A percentile compares a stretch with the other conserved stretches of the same genome.
Conservation (phyloP, 37 sponge, comb jelly and placozoan genomes). For the Axinella damicornis region DNA sequence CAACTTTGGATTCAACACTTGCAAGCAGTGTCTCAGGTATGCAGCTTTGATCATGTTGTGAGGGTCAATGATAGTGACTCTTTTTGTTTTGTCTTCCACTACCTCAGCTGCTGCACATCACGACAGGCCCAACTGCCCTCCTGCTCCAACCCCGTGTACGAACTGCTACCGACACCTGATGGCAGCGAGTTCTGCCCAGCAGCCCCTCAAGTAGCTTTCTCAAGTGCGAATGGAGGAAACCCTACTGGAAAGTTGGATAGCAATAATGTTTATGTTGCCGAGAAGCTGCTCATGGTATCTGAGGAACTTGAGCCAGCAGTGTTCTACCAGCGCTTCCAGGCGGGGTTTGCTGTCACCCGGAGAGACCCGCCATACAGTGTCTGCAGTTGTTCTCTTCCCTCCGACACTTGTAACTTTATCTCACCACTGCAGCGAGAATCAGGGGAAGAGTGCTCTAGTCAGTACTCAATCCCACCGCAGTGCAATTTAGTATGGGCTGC, state of each 20-base stretch:
- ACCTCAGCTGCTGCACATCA: constrained; percentile 47
- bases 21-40: too few species aligned
- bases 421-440: neutral
- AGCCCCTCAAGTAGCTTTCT: constrained; percentile 45
- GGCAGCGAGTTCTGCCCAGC: constrained; percentile 53
- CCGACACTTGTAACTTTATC: neutral
- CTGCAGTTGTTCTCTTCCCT: constrained; percentile 26
- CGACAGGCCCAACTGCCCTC: neutral
- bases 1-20: too few species aligned
- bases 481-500: too few species aligned
- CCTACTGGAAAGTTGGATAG: constrained; percentile 28
- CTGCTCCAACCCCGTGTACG: constrained; percentile 12
- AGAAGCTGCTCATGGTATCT: constrained; percentile 48
- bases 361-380: constrained; percentile 34
- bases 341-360: constrained; percentile 38
- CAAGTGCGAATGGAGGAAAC: neutral
- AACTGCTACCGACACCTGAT: neutral
- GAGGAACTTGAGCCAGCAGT: neutral
- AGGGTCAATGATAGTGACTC: too few species aligned
- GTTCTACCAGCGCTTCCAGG: constrained; percentile 52
- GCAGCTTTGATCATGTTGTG: too few species aligned
- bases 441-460: neutral
- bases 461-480: too few species aligned
- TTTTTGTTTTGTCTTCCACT: neutral
- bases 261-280: constrained; percentile 53